Conservation (phyloP, 2,113 vertebrate species). For the Tricholaema leucomelas region DNA sequence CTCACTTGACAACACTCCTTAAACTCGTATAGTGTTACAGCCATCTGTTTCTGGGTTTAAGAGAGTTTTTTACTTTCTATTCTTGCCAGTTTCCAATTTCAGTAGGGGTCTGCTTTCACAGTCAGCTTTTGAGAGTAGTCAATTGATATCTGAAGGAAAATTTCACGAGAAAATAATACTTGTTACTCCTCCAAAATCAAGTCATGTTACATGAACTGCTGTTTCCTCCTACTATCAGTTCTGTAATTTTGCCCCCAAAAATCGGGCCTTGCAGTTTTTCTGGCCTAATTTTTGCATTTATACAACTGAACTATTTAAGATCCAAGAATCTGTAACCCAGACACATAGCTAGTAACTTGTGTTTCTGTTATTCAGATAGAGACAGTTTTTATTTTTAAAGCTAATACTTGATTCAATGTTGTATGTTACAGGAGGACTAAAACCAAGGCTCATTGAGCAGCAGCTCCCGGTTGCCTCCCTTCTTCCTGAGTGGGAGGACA, state of each 20-base stretch:
- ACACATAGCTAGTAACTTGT: background rate
- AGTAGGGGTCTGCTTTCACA: background rate
- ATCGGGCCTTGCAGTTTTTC: background rate
- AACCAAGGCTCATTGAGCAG: background rate
- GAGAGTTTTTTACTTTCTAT: background rate
- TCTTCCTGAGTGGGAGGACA: background rate
- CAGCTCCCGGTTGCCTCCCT: background rate
- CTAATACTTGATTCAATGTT: background rate
- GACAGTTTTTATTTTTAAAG: background rate
- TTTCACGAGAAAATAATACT: background rate
- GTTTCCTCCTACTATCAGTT: background rate
- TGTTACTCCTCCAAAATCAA: background rate
- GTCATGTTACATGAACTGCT: background rate
- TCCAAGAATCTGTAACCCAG: background rate
- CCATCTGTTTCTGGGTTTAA: background rate
- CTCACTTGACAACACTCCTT: background rate
- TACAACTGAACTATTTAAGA: background rate
- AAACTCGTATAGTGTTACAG: background rate
- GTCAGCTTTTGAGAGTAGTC: background rate
- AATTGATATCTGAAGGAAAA: background rate
- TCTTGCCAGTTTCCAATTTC: background rate
- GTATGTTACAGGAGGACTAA: background rate
- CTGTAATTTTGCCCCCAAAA: background rate
- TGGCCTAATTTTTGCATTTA: background rate
- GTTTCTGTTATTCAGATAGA: background rate